These are phyloP conservation scores for Macropodus opercularis DNA, from an alignment of 2,797 vertebrate species.

Conservation along the genomic window DNA sequence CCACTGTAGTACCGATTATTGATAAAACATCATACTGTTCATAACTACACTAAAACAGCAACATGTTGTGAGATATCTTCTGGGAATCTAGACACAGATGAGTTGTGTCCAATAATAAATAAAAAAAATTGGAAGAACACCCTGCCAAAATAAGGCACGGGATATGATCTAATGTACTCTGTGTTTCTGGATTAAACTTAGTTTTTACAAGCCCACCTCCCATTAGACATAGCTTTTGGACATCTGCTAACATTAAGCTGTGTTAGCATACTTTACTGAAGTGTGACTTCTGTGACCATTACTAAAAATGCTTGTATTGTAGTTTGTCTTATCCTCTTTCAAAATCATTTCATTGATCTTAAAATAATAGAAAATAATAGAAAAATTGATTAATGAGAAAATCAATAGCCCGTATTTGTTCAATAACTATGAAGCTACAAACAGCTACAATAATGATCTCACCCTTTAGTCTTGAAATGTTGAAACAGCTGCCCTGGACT, in stretches of 20 bases:
- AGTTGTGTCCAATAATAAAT: conserved; percentile 28
- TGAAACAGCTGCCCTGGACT: no score
- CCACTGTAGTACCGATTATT: not conserved
- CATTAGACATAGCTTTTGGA: conserved; percentile 21
- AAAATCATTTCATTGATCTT: no score
- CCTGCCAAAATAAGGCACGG: conserved; percentile 33
- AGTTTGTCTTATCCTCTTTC: no score
- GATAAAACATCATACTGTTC: not conserved
- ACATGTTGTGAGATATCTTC: conserved; percentile 2
- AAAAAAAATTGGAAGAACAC: conserved; percentile 24
- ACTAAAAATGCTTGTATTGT: no score
- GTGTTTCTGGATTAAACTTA: conserved; percentile 26
- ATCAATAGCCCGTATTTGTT: no score
- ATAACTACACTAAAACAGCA: not conserved
- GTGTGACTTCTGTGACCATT: no score
- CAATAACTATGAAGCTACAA: no score
- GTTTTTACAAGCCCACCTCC: conserved; percentile 27
- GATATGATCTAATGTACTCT: conserved; percentile 55
- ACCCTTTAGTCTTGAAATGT: no score
- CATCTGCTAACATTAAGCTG: conserved; percentile 36
- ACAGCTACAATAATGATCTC: no score
- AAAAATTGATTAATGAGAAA: no score
- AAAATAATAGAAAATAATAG: no score
- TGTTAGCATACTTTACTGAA: conserved; percentile 9
- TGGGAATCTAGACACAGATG: not conserved